Percentiles rank a stretch among this genome's conserved stretches.
Evolutionary conservation across 2,113 vertebrate species (phyloP).

Genomic region (Steatornis caripensis): DNA sequence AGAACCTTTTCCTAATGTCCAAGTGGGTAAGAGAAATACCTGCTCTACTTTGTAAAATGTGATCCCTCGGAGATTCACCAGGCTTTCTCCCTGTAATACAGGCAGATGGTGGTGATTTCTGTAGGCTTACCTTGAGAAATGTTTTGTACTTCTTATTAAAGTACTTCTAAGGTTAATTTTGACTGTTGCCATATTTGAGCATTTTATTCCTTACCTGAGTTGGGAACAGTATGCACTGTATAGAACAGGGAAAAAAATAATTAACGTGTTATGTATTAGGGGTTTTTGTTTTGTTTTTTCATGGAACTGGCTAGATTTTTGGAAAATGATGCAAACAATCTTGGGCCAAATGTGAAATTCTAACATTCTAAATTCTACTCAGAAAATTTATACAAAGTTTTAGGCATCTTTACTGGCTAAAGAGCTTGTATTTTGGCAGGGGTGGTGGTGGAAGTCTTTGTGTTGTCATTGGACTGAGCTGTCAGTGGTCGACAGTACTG

Average conservation of each 20-base stretch:
- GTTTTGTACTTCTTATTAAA: neutral
- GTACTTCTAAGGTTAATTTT: neutral
- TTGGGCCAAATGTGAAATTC: neutral
- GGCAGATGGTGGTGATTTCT: neutral
- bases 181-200: neutral
- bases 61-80: neutral
- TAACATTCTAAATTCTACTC: too few species aligned
- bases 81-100: neutral
- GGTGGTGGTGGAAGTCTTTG: neutral
- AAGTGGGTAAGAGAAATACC: neutral
- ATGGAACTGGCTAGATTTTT: neutral
- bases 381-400: neutral
- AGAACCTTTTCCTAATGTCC: neutral
- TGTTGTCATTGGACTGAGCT: neutral
- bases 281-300: neutral
- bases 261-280: neutral
- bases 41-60: neutral
- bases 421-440: neutral
- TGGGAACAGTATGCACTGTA: neutral
- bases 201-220: neutral
- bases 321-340: neutral
- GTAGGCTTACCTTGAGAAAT: neutral
- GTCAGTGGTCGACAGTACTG: neutral
- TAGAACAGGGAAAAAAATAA: neutral
- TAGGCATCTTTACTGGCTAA: neutral